Conservation (phyloP, 2,797 vertebrate genomes). For the Chrysocyon brachyurus region DNA sequence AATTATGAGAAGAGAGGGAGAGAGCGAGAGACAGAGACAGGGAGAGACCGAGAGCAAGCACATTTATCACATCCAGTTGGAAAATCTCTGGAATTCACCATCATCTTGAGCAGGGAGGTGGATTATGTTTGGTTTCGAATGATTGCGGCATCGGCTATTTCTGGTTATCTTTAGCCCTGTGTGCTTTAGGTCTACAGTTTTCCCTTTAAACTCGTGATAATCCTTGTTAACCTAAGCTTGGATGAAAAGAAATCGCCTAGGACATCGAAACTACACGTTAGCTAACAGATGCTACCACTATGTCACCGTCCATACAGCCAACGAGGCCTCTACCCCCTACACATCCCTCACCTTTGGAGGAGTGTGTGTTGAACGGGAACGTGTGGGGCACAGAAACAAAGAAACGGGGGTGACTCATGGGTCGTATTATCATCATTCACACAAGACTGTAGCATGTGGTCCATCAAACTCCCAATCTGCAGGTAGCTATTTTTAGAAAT, state of each 20-base stretch:
- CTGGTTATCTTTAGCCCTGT: not conserved
- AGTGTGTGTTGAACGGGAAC: not conserved
- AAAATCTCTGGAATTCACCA: not conserved
- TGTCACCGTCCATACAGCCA: not conserved
- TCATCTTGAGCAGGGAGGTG: not conserved
- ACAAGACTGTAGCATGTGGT: not conserved
- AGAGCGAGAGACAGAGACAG: not conserved
- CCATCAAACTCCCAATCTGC: not conserved
- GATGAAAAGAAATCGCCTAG: not conserved
- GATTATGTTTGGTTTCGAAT: not conserved
- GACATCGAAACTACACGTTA: not conserved
- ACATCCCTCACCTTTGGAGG: not conserved
- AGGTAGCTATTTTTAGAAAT: not conserved
- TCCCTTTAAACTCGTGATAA: not conserved
- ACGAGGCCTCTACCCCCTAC: no score
- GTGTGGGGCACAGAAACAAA: not conserved
- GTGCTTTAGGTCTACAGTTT: not conserved
- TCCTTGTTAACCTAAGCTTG: not conserved
- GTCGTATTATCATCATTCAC: not conserved
- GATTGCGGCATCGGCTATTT: not conserved
- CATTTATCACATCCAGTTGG: not conserved
- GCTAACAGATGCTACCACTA: not conserved
- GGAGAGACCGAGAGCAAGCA: not conserved
- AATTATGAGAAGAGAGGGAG: not conserved
- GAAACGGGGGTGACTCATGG: not conserved